Base-by-base conservation (phyloP, 2,797 vertebrate species). In the Malurus leucopterus region DNA sequence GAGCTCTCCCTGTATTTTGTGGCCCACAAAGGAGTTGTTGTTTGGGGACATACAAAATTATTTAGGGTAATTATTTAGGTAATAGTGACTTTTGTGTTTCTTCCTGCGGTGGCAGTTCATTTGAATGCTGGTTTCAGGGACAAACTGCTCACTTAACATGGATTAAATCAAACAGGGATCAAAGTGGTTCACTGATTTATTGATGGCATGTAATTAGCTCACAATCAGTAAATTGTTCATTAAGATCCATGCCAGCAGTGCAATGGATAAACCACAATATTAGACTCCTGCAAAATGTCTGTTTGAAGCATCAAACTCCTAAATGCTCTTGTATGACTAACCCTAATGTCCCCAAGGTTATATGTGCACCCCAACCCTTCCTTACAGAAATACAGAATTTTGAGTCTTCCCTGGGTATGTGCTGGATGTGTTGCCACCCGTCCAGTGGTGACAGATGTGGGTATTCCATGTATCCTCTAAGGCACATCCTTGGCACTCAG, bases 121-220 rank as follows among this genome's bases (percentile, higher is more conserved):
- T 46, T 70, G 46, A 65, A n/a, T 74, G 51, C 62, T 83, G 34
- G 13, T 74, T 90, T 62, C n/a, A 71, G 79, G 43, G 40, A 32
- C 29, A 71, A 61, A 38, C 43, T 58, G 10, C 58, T 54, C 50
- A 13, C 36, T 75, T 90, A 83, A 41, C 24, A 20, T 2, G 69
- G 54, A 49, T 77, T 54, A 91, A 83, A 74, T 90, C 69, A 47
- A 93, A 68, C 24, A 74, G 34, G 36, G 36, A 87, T 91, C 79
- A 30, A 77, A 65, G 51, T 36, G 44, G 44, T 54, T 90, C 81
- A 32, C 77, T 89, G 43, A 27, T 85, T 65, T 85, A 74, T 85
- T 83, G 85, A 77, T 67, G 32, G 20, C 9, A 4, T 18, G 30
- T 62, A 72, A 71, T 93, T 86, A 84, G 55, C 49, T 81, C 40